A percentile compares a stretch with the other conserved stretches of the same genome.
phyloP scores from a whole-genome alignment of 2,888 invertebrate species.

The Diaphora mendica region DNA sequence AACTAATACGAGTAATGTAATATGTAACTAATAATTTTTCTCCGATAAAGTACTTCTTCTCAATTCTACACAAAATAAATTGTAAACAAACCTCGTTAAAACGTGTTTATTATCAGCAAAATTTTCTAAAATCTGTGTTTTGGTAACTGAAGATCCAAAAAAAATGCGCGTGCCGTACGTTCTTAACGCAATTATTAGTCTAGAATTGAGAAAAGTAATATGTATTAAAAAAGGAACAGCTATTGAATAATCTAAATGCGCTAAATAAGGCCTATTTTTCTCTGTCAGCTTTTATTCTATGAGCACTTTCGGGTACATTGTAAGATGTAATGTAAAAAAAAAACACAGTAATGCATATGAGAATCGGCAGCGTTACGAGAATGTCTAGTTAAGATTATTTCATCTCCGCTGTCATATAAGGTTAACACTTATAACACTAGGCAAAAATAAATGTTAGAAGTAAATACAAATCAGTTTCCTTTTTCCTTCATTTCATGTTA shows the following conservation, averaged over 20 bases:
- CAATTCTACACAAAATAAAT: conserved; percentile 64
- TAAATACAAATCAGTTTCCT: no score
- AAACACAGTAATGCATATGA: background rate
- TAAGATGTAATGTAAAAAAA: no score
- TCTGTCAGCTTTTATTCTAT: background rate
- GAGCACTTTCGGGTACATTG: no score
- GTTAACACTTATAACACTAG: background rate
- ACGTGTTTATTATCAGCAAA: conserved; percentile 66
- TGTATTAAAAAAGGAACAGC: background rate
- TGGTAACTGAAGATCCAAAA: conserved; percentile 44
- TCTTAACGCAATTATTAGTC: conserved; percentile 64
- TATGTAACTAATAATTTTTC: background rate
- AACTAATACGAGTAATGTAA: background rate
- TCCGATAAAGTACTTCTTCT: conserved; percentile 52
- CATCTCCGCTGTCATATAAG: background rate
- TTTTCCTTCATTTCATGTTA: background rate
- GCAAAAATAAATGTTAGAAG: background rate
- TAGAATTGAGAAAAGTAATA: conserved; percentile 74
- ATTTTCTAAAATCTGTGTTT: conserved; percentile 67
- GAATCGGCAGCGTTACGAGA: background rate
- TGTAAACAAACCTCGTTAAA: conserved; percentile 69
- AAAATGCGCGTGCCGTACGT: conserved; percentile 53
- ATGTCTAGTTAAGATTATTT: background rate
- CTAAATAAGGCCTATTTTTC: background rate
- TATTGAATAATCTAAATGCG: background rate